Base-by-base conservation (phyloP, 2,888 invertebrate genomes). In the Smittia aterrima region DNA sequence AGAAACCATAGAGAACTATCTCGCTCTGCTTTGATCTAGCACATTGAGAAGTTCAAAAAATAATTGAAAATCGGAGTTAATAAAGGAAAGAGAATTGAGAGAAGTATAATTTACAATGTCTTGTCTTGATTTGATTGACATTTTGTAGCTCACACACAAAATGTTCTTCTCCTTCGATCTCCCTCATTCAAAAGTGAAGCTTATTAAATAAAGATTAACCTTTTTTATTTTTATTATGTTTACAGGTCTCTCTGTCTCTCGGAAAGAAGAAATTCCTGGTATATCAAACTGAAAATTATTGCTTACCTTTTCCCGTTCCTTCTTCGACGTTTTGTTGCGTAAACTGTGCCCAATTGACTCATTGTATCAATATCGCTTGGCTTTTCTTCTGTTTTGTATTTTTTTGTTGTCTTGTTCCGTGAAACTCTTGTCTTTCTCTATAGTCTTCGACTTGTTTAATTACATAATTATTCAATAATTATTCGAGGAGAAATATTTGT, bases 231-330 rank as follows among this genome's bases (percentile, higher is more conserved):
- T 47, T 16, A 47, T 47, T 47, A n/a, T 47, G 16, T 70, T 70
- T 54, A 27, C 70, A 54, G 41, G 32, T 27, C 54, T 70, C 54
- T 53, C 20, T 16, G 6, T 20, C 38, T 27, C 67, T 18, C 4
- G 58, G 18, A 7, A 3, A 22, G 11, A 27, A 40, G 20, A 27
- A 70, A 70, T 70, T 70, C 70, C 70, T 24, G 70, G 70, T 70
- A 70, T 25, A 70, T 54, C 70, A 54, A 41, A 70, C 53, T 54
- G 70, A 70, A 72, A 66, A 25, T 58, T 67, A 66, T 22, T 54
- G 80, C 89, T 85, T 84, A 96, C 97, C 96, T 96, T 87, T 97
- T 97, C 78, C 96, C 96, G 85, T 96, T 97, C 82, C 97, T 88
- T 80, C 97, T 87, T 81, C 97, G 88, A 81, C 97, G 86, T 85